Base-by-base conservation (phyloP, 2,888 invertebrate species). In the Ceriagrion tenellum region DNA sequence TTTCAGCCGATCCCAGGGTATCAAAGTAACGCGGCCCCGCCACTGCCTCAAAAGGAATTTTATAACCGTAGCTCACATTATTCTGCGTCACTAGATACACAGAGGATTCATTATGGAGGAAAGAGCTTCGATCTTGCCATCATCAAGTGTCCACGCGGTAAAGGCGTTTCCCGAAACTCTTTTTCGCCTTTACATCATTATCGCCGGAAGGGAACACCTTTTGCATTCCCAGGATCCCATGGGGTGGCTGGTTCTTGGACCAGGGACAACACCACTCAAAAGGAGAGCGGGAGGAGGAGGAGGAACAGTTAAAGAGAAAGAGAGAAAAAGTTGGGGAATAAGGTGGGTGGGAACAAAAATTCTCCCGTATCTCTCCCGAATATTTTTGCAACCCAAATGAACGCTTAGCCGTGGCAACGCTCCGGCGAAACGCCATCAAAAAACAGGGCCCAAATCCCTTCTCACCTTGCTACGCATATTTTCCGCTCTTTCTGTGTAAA, bases 381-480 rank as follows among this genome's bases (percentile, higher is more conserved):
- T 81, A 81, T 81, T 81, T 81, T 81, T 81, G 81, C 81, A 81
- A 81, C 81, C 81, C 81, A 81, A 81, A 81, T 81, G 81, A 35
- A 81, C 81, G 81, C 81, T 81, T 81, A 81, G 81, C 81, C 81
- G 35, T 35, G 81, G 81, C 81, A 81, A 35, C 35, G 81, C 81
- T 81, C 81, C 26, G 81, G 26, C 26, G 30, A 18, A 35, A 81
- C 81, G 81, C 81, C 81, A 35, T 35, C 74, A 81, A 81, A 81
- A 81, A 81, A 81, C 81, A 81, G 81, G 81, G 30, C 35, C 81
- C 81, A 81, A 81, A 81, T 81, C 81, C 81, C 81, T 81, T 35
- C 81, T 81, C 81, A 81, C 81, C 81, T 81, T 81, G 81, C 81
- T 81, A 81, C 81, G 81, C 81, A 81, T 81, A 81, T 81, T 81